Evolutionary conservation across 2,888 invertebrate genomes (phyloP), one percentile per base, ranked within the genome.

Genomic region (Pandemis corylana): DNA sequence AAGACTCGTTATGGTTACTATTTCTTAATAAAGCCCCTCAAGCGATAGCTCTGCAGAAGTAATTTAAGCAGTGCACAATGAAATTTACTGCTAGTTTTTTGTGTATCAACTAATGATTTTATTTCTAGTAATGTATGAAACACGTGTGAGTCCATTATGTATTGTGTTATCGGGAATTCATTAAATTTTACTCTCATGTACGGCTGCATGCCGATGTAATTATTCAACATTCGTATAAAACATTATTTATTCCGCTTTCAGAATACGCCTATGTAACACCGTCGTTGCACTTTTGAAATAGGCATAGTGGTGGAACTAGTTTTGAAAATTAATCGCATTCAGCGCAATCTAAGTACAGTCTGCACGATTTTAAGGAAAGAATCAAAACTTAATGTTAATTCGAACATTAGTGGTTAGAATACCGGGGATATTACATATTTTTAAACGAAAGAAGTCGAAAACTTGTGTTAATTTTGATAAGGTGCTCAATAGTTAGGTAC

Each of bases 101-200:
- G 41, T 67, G 53, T 53, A 67, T 67, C 53, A 6, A n/a, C 36
- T 62, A 75, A 67, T 67, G 66, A 75, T 51, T 28, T 71, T 63
- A 46, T 62, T 67, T 67, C 42, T 53, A 71, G 20, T 67, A 66
- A 67, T 62, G 62, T 51, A 51, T 51, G 65, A 66, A 74, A 74
- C 12, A 59, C 66, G 66, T 56, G 75, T 62, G 70, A 71, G 62
- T 62, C 62, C 67, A 71, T 67, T 67, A 72, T 67, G 67, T 71
- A 67, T 75, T 75, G 67, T 74, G 69, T 71, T 67, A 67, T 62
- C 53, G 53, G n/a, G 74, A 62, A 53, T 70, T 67, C 15, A 75
- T 62, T 75, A 61, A 71, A 71, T 12, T 49, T 59, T 73, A 73
- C 44, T 66, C 63, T 44, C 36, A 66, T 56, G 12, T 70, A 20